Evolutionary conservation across 1,140 invertebrate species (phyloP).

Genomic region (Cherax destructor): DNA sequence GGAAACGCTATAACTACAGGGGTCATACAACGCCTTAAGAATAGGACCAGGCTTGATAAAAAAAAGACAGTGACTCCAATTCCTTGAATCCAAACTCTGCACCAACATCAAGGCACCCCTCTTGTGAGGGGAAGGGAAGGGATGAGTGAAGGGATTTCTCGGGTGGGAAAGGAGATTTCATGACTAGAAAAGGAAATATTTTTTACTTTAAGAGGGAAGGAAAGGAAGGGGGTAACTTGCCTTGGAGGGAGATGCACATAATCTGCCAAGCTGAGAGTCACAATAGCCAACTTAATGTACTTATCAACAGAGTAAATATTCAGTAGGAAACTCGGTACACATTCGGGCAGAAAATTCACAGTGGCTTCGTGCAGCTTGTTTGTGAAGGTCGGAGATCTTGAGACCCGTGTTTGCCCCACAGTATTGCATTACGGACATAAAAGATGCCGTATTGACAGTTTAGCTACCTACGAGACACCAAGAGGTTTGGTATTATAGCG

Average conservation of each 20-base stretch:
- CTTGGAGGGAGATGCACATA: not conserved
- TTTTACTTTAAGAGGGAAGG: not conserved
- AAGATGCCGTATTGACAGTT: not conserved
- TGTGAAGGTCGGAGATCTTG: not conserved
- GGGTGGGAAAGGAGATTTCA: too few relatives aligned
- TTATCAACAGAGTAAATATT: constrained; percentile 5
- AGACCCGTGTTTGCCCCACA: not conserved
- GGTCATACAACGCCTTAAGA: too few relatives aligned
- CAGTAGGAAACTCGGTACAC: not conserved
- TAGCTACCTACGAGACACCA: not conserved
- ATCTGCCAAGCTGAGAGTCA: not conserved
- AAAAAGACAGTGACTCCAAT: too few relatives aligned
- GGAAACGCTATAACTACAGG: too few relatives aligned
- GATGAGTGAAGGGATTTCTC: too few relatives aligned
- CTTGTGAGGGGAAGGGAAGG: too few relatives aligned
- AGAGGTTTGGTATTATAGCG: not conserved
- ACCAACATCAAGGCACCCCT: too few relatives aligned
- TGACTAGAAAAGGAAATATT: too few relatives aligned
- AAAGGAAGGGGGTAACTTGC: not conserved
- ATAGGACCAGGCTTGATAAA: too few relatives aligned
- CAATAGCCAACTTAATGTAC: not conserved
- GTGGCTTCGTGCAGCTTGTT: not conserved
- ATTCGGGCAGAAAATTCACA: not conserved
- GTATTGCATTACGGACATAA: constrained; percentile 2
- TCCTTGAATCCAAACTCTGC: too few relatives aligned